These are phyloP conservation scores for Osmerus eperlanus DNA, from an alignment of 2,113 vertebrate species.

Conservation along the genomic window DNA sequence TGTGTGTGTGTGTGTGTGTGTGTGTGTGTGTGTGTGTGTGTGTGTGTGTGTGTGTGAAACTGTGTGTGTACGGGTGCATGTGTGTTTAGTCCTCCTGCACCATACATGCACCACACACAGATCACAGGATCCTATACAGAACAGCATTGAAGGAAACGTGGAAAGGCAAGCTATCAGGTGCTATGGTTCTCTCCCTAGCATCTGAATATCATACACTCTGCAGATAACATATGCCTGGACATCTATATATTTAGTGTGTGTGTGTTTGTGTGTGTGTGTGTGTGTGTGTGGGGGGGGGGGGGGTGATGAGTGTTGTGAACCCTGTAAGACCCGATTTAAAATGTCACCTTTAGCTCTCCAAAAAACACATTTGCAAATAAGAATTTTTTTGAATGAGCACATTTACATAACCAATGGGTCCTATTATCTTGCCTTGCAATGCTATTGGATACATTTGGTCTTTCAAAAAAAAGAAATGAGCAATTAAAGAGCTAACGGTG, in stretches of 20 bases:
- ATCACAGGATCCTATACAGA: background rate
- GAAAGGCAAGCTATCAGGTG: background rate
- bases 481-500: too few relatives aligned
- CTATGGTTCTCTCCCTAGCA: background rate
- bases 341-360: too few relatives aligned
- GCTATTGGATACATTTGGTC: too few relatives aligned
- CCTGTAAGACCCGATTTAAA: too few relatives aligned
- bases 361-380: too few relatives aligned
- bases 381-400: too few relatives aligned
- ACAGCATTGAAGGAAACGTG: background rate
- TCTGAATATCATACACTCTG: background rate
- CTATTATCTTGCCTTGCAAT: too few relatives aligned
- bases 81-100: slow-evolving; percentile 3
- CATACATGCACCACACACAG: background rate
- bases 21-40: slow-evolving; percentile 18
- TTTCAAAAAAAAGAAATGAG: too few relatives aligned
- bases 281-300: too few relatives aligned
- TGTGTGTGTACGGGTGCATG: background rate
- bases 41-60: background rate
- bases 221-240: background rate
- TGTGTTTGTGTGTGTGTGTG: too few relatives aligned
- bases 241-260: background rate
- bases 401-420: too few relatives aligned
- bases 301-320: too few relatives aligned
- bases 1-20: slow-evolving; percentile 27